These are phyloP conservation scores for Agelastica alni DNA, from an alignment of 2,888 invertebrate species.

Conservation along the genomic window DNA sequence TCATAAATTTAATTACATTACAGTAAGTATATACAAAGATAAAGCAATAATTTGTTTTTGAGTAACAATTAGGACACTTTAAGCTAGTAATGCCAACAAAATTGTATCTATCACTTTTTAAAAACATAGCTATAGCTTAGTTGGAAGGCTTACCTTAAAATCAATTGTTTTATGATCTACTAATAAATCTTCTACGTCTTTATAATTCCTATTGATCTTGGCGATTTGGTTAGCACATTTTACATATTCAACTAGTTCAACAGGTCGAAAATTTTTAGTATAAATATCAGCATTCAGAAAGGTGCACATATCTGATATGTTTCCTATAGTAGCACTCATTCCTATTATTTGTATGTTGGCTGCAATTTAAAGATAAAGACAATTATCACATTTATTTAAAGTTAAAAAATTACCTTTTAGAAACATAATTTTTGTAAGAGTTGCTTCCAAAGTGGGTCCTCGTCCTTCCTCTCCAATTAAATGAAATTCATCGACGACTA, in stretches of 20 bases:
- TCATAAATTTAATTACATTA: no score
- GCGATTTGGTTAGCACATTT: conserved; percentile 70
- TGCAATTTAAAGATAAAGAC: conserved; percentile 49
- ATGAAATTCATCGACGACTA: conserved; percentile 90
- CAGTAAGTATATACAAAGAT: no score
- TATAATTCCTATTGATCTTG: conserved; percentile 59
- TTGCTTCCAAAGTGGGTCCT: conserved; percentile 83
- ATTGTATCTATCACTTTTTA: no score
- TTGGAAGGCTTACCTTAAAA: conserved; percentile 58
- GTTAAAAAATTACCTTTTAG: conserved; percentile 67
- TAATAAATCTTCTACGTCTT: conserved; percentile 60
- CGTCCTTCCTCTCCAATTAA: conserved; percentile 86
- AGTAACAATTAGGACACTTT: no score
- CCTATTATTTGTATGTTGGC: conserved; percentile 84
- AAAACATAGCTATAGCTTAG: no score
- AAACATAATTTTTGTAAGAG: conserved; percentile 79
- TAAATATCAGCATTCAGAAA: conserved; percentile 85
- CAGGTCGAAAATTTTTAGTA: conserved; percentile 85
- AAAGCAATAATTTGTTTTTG: no score
- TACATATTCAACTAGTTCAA: conserved; percentile 80
- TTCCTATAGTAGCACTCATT: conserved; percentile 97
- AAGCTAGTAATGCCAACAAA: no score
- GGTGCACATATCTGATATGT: conserved; percentile 76
- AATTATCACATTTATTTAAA: background rate
- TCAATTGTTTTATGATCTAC: conserved; percentile 59